A percentile compares a stretch with the other conserved stretches of the same genome.
phyloP scores from a whole-genome alignment of 2,888 invertebrate genomes.

The Dorcus hopei region DNA sequence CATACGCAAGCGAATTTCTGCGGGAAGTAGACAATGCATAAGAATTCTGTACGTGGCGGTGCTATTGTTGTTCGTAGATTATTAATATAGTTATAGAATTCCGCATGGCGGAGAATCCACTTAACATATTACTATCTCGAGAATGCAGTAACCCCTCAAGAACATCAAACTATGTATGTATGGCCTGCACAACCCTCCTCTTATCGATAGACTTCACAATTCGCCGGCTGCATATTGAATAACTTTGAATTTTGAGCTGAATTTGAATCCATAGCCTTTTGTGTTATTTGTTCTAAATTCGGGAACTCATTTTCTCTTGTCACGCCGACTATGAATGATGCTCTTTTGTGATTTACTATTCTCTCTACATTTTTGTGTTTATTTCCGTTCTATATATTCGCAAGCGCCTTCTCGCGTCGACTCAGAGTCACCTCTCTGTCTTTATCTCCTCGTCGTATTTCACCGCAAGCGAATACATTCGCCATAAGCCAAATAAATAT shows the following conservation, averaged over 20 bases:
- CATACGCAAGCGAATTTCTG: not conserved
- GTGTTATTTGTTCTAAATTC: constrained; percentile 3
- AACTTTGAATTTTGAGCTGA: constrained; percentile 2
- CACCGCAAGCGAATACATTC: too few species aligned
- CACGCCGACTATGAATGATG: constrained; percentile 1
- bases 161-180: not conserved
- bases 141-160: constrained; percentile 6
- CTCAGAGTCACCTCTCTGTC: too few species aligned
- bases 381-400: not conserved
- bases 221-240: constrained; percentile 4
- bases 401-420: not conserved
- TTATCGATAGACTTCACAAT: constrained; percentile 5
- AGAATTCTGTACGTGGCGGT: constrained; percentile 6
- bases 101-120: constrained; percentile 11
- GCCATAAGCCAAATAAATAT: too few species aligned
- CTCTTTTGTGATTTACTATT: constrained; percentile 1
- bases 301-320: not conserved
- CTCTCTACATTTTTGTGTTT: not conserved
- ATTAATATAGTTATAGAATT: constrained; percentile 14
- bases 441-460: too few species aligned
- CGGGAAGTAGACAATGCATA: constrained; percentile 6
- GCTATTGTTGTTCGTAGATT: constrained; percentile 8
- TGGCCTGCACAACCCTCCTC: not conserved
- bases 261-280: not conserved
- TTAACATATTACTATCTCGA: constrained; percentile 13